These are phyloP conservation scores for Chrysodeixis includens DNA, from an alignment of 2,888 invertebrate species.

Conservation along the genomic window DNA sequence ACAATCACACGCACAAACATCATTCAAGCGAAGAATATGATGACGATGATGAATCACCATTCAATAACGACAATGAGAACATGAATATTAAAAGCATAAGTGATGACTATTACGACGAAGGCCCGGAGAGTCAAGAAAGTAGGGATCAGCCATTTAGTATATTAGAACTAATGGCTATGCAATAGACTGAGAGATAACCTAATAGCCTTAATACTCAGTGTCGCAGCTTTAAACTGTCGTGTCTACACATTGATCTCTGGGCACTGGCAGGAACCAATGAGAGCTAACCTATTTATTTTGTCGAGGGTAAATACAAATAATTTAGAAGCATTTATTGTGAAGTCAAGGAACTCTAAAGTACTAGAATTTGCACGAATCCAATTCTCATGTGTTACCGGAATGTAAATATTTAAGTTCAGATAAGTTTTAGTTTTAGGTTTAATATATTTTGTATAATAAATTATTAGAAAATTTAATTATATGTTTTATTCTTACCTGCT, in stretches of 20 bases:
- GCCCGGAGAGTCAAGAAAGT: slow-evolving; percentile 66
- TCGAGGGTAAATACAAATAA: slow-evolving; percentile 65
- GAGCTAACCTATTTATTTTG: slow-evolving; percentile 44
- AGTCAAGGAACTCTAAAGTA: slow-evolving; percentile 30
- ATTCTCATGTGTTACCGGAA: slow-evolving; percentile 66
- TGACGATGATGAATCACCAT: slow-evolving; percentile 46
- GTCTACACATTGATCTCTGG: slow-evolving; percentile 63
- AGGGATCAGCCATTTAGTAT: slow-evolving; percentile 74
- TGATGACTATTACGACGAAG: slow-evolving; percentile 67
- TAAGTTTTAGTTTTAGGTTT: slow-evolving; percentile 78
- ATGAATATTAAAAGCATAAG: slow-evolving; percentile 44
- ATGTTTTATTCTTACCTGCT: slow-evolving; percentile 88
- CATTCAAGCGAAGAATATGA: slow-evolving; percentile 64
- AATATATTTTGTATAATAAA: slow-evolving; percentile 74
- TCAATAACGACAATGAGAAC: slow-evolving; percentile 52
- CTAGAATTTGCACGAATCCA: slow-evolving; percentile 48
- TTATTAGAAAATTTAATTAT: slow-evolving; percentile 56
- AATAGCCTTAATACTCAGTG: slow-evolving; percentile 60
- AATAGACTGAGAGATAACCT: slow-evolving; percentile 76
- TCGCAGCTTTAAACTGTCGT: slow-evolving; percentile 62
- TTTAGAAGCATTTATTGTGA: slow-evolving; percentile 68
- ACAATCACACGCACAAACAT: slow-evolving; percentile 42
- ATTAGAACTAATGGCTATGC: slow-evolving; percentile 84
- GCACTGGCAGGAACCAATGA: slow-evolving; percentile 50
- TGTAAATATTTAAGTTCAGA: slow-evolving; percentile 82